Evolutionary conservation across 2,113 vertebrate species (phyloP), one percentile per base, ranked within the genome.

Genomic region (Zosterops pallidus): DNA sequence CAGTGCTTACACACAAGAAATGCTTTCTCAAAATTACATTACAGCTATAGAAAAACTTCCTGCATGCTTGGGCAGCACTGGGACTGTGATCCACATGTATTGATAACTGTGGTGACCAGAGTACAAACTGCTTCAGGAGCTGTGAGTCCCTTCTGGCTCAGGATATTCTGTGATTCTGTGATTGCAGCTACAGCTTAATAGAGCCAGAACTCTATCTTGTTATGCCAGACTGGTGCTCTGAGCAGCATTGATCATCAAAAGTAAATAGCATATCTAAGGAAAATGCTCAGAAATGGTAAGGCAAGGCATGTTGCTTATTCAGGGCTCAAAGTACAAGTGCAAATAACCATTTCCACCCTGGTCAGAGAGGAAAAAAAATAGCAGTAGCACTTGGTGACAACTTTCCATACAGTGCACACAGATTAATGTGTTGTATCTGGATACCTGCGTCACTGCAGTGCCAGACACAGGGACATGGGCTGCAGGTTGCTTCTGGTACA

Each of bases 211-310:
- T 81, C 64, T 79, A 55, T 64, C 69, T 89, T 90, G 64, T 89
- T 42, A 82, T 26, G 35, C 41, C 83, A 89, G 68, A 46, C 63
- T 23, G 12, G 22, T 60, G 70, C 67, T 79, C 78, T 2, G 3
- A 55, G 67, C 46, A 49, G 52, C 0, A 1, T 31, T 93, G 86
- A 83, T 63, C 47, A 84, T 20, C 33, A 3, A 41, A 91, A 92
- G 79, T 63, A 83, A 93, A 93, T 7, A 71, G 59, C 56, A 52
- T n/a, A 83, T 33, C 78, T 90, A 85, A 95, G 46, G 70, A 85
- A 90, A 95, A 94, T 1, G 7, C 42, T 63, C 50, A 86, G 67
- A 86, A 92, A 71, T 46, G 6, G 3, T 56, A 83, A 75, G 46
- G 85, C 37, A 71, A 81, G 29, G 49, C 46, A 11, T 16, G 25